phyloP scores from a whole-genome alignment of 2,888 invertebrate species.

The Leptothorax acervorum region DNA sequence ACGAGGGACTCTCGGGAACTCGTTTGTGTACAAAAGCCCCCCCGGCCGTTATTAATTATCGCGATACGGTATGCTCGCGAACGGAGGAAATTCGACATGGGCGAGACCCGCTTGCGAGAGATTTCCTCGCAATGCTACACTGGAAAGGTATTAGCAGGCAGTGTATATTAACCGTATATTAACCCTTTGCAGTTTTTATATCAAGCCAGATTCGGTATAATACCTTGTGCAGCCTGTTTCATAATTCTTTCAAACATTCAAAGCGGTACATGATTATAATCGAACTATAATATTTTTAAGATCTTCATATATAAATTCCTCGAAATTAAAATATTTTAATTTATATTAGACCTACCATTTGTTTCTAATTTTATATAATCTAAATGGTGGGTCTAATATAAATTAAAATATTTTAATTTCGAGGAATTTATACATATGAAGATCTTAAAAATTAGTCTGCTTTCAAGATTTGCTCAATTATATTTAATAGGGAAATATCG shows the following conservation, averaged over 20 bases:
- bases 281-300: no score
- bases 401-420: no score
- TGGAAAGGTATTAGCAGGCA: not conserved
- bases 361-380: no score
- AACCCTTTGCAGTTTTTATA: not conserved
- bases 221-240: not conserved
- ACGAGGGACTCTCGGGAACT: constrained; percentile 74
- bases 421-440: no score
- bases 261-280: not conserved
- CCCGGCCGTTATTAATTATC: constrained; percentile 76
- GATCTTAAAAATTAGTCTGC: not conserved
- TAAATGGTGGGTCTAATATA: no score
- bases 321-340: not conserved
- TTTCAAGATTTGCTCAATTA: not conserved
- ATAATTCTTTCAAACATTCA: not conserved
- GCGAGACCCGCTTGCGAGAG: not conserved
- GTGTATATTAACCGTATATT: not conserved
- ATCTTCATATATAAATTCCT: not conserved
- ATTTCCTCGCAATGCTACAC: not conserved
- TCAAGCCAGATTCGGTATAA: not conserved
- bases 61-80: constrained; percentile 44
- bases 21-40: constrained; percentile 72
- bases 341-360: not conserved
- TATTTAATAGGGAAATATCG: not conserved
- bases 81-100: constrained; percentile 41